A percentile compares a stretch with the other conserved stretches of the same genome.
These are phyloP conservation scores for Dendrolimus pini DNA, from an alignment of 2,888 invertebrate species.

Conservation along the genomic window DNA sequence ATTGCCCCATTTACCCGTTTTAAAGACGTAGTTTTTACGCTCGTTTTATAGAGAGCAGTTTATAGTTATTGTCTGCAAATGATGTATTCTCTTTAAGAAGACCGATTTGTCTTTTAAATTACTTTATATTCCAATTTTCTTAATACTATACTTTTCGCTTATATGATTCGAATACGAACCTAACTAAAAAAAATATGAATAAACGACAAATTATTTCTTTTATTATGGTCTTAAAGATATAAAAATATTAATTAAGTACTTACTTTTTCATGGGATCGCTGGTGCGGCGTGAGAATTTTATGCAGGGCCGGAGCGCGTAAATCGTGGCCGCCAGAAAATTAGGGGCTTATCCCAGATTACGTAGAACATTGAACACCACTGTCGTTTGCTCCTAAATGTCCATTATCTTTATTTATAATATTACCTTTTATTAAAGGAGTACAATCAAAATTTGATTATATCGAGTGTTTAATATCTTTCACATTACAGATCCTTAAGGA, in stretches of 20 bases:
- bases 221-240: constrained; percentile 1
- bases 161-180: too few species aligned
- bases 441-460: constrained; percentile 2
- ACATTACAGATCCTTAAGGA: neutral
- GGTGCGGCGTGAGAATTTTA: constrained; percentile 19
- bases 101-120: too few species aligned
- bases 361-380: constrained; percentile 36
- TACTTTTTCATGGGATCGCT: constrained; percentile 19
- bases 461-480: neutral
- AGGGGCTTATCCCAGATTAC: constrained; percentile 50
- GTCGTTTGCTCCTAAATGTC: constrained; percentile 28
- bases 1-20: too few species aligned
- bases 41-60: too few species aligned
- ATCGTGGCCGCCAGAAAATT: constrained; percentile 43
- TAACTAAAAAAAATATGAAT: too few species aligned
- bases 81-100: too few species aligned
- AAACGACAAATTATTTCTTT: too few species aligned
- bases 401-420: constrained; percentile 24
- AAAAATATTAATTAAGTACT: constrained; percentile 21
- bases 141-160: too few species aligned
- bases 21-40: too few species aligned
- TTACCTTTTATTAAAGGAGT: constrained; percentile 12
- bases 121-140: too few species aligned
- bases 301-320: constrained; percentile 29
- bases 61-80: too few species aligned